Conservation (phyloP, 2,797 vertebrate genomes). For the Buphagus erythrorhynchus region DNA sequence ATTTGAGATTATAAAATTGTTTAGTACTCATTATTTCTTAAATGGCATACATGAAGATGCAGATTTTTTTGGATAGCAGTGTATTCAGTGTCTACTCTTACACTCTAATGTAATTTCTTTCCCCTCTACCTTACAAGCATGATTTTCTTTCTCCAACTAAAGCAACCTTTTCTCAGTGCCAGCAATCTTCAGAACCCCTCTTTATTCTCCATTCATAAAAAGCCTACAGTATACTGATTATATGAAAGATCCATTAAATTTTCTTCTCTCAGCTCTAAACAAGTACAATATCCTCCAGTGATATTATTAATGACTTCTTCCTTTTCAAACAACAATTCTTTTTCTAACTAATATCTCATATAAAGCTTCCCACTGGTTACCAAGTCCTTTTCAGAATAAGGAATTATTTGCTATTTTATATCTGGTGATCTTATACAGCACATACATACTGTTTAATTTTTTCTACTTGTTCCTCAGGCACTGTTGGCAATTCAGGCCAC, state of each 20-base stretch:
- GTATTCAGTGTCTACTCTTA: not conserved
- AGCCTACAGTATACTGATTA: not conserved
- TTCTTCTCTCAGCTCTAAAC: not conserved
- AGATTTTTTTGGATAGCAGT: not conserved
- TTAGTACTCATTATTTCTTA: not conserved
- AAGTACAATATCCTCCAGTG: not conserved
- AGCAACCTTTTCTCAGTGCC: not conserved
- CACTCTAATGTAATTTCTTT: not conserved
- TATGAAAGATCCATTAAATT: not conserved
- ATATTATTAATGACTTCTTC: not conserved
- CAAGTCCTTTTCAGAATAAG: not conserved
- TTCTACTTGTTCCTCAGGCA: not conserved
- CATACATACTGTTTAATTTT: constrained; percentile 39
- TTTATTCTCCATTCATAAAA: not conserved
- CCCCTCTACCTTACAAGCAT: not conserved
- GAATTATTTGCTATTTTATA: not conserved
- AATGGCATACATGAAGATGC: not conserved
- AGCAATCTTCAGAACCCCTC: not conserved
- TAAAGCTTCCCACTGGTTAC: not conserved
- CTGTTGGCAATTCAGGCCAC: constrained; percentile 65
- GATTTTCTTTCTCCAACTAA: not conserved
- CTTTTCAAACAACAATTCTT: not conserved
- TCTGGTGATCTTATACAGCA: not conserved
- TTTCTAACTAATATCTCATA: not conserved
- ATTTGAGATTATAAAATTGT: not conserved